Conservation (phyloP, 2,113 vertebrate species). For the Naja naja region DNA sequence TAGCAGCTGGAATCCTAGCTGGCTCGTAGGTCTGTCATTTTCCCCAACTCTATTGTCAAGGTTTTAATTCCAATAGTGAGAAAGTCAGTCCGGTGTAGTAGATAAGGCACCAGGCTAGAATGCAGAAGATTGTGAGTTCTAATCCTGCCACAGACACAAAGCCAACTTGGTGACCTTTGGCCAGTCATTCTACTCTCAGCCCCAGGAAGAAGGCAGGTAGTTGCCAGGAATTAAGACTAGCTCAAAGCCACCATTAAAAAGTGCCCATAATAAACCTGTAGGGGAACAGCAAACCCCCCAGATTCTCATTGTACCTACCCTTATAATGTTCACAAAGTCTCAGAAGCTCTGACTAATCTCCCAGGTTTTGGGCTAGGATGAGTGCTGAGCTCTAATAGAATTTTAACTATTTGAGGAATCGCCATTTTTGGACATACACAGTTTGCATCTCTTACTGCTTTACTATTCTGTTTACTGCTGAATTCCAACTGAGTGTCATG, state of each 20-base stretch:
- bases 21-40: not conserved
- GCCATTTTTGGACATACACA: not conserved
- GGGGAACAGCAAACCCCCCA: not conserved
- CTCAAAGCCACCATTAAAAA: not conserved
- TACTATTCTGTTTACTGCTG: not conserved
- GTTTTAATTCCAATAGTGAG: not conserved
- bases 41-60: not conserved
- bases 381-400: not conserved
- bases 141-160: not conserved
- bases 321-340: not conserved
- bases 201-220: not conserved
- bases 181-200: not conserved
- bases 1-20: not conserved
- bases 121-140: not conserved
- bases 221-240: not conserved
- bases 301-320: not conserved
- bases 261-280: not conserved
- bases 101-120: not conserved
- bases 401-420: not conserved
- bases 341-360: not conserved
- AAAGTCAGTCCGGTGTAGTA: not conserved
- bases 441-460: not conserved
- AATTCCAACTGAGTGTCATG: not conserved
- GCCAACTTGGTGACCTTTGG: not conserved
- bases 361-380: not conserved